phyloP scores from a whole-genome alignment of 2,888 invertebrate genomes.

The Isotomurus palustris region DNA sequence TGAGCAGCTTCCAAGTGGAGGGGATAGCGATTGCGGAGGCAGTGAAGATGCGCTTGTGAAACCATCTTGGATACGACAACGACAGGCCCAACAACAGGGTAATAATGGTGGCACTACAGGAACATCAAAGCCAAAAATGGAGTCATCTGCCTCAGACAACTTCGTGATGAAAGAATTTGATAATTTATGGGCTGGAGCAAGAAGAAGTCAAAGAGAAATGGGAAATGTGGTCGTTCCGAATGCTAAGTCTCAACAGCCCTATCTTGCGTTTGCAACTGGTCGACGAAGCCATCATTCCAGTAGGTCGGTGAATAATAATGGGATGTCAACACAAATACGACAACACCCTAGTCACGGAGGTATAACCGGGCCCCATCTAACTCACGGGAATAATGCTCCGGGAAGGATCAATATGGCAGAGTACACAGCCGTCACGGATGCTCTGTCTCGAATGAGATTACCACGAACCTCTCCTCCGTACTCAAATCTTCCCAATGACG shows the following conservation, averaged over 20 bases:
- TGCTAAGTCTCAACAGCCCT: constrained; percentile 35
- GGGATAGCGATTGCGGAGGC: constrained; percentile 60
- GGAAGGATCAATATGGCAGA: constrained; percentile 51
- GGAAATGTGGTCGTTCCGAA: constrained; percentile 21
- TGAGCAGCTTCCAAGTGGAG: constrained; percentile 64
- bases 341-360: constrained; percentile 28
- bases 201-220: constrained; percentile 40
- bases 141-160: constrained; percentile 43
- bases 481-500: constrained; percentile 44
- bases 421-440: constrained; percentile 50
- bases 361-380: constrained; percentile 14
- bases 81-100: constrained; percentile 31
- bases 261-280: constrained; percentile 45
- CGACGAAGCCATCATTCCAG: constrained; percentile 39
- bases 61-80: constrained; percentile 38
- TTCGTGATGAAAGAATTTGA: constrained; percentile 43
- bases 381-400: constrained; percentile 43
- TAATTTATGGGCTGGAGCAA: constrained; percentile 44
- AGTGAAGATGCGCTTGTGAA: constrained; percentile 43
- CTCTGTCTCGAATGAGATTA: constrained; percentile 48
- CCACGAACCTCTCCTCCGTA: constrained; percentile 45
- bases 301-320: constrained; percentile 41
- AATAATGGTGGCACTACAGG: too few relatives aligned
- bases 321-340: constrained; percentile 35
- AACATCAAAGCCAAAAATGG: constrained; percentile 37